phyloP scores from a whole-genome alignment of 2,113 vertebrate species.

The Narcine bancroftii region DNA sequence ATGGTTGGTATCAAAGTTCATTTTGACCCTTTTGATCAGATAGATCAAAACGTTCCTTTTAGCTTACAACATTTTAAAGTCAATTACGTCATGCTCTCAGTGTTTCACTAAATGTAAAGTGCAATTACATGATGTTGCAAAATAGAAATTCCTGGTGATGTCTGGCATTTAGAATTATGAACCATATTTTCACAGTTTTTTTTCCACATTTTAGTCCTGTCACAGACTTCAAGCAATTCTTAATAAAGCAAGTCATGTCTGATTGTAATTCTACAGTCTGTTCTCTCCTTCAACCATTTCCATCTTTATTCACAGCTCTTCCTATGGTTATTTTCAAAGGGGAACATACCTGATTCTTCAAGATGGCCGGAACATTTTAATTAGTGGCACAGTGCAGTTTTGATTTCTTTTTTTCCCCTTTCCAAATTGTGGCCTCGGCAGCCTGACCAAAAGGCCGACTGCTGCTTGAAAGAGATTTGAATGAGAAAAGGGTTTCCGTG shows the following conservation, averaged over 20 bases:
- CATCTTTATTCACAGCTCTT: conserved; percentile 18
- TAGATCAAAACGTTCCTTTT: not conserved
- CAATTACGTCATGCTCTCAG: not conserved
- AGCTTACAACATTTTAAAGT: not conserved
- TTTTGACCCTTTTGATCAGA: conserved; percentile 1
- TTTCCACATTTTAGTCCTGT: not conserved
- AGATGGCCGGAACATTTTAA: not conserved
- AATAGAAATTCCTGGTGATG: not conserved
- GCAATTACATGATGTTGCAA: not conserved
- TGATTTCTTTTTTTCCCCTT: not conserved
- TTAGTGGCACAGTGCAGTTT: not conserved
- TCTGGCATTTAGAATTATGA: not conserved
- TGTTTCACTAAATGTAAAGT: not conserved
- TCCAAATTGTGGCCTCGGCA: not conserved
- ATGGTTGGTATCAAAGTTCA: not conserved
- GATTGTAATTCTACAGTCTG: not conserved
- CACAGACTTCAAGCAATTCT: not conserved
- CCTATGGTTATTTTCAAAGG: not conserved
- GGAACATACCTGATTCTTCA: not conserved
- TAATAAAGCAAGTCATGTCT: not conserved
- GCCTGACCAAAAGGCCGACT: not conserved
- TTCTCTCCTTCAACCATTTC: not conserved
- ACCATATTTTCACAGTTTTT: not conserved
- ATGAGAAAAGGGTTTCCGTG: conserved; percentile 4
- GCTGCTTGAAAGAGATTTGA: not conserved